Base-by-base conservation (phyloP, 1,140 invertebrate species). In the Acromyrmex charruanus region DNA sequence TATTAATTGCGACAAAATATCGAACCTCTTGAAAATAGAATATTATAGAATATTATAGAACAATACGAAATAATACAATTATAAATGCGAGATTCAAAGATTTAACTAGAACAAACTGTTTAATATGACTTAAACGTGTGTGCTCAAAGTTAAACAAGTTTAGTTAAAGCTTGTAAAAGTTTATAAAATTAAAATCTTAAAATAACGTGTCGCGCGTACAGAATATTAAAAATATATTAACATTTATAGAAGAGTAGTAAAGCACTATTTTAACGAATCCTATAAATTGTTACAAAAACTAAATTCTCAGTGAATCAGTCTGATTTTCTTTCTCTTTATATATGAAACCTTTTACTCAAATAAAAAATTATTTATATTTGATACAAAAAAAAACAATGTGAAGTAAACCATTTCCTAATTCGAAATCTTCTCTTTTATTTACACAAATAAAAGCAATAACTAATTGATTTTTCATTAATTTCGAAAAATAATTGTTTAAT, bases 141-240 rank as follows among this genome's bases (percentile, higher is more conserved):
- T 12, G 39, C 7, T 12, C 4, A 77, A 61, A 59, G 28, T 59
- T 35, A 44, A 77, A 61, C 31, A 25, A 77, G 21, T 61, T 77
- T 14, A 9, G 6, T 21, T 21, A 25, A 25, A 59, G 10, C 3
- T 21, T 35, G 3, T 4, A 14, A 58, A 74, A 75, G 18, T 72
- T 55, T n/a, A 12, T 9, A 53, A 55, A 55, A 55, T 35, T 35
- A 25, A 44, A 68, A 49, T 69, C 12, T 58, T 16, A 3, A 74
- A 21, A 55, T 72, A n/a, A 53, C 9, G 16, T 3, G 3, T 71
- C 25, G 25, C 25, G 25, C 1, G 2, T 18, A 53, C 3, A 58
- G 12, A 35, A n/a, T 39, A 16, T 74, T 55, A 16, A 58, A 74
- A 7, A 16, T 58, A 16, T 0, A 14, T 55, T 71, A 16, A 7